Conservation (phyloP, 2,888 invertebrate species). For the Tethea ocularis region DNA sequence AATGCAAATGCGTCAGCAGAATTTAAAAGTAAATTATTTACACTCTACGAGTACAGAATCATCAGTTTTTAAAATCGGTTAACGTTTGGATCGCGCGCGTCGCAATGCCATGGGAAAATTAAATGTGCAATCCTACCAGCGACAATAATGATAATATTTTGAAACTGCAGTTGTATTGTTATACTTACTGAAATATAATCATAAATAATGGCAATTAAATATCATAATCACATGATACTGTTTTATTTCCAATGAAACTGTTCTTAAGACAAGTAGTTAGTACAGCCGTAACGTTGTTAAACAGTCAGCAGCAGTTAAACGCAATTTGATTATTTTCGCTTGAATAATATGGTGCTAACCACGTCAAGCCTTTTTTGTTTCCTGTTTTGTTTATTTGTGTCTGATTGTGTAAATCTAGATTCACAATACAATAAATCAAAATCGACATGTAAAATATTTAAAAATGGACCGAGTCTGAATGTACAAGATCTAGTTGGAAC, state of each 20-base stretch:
- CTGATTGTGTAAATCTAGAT: constrained; percentile 16
- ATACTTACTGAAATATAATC: background rate
- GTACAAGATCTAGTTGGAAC: constrained; percentile 41
- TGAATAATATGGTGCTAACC: background rate
- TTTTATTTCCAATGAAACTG: constrained; percentile 1
- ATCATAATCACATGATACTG: background rate
- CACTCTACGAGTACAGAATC: background rate
- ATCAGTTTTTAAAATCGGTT: background rate
- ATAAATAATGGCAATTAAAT: constrained; percentile 1
- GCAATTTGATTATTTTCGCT: background rate
- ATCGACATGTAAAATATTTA: constrained; percentile 10
- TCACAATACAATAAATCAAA: constrained; percentile 12
- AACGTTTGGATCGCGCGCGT: background rate
- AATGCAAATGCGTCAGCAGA: too few relatives aligned
- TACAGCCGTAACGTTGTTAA: too few relatives aligned
- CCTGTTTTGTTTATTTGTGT: background rate
- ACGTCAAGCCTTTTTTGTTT: background rate
- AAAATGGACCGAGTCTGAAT: constrained; percentile 25
- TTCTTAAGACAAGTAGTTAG: background rate
- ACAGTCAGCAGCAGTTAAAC: too few relatives aligned
- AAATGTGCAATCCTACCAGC: background rate
- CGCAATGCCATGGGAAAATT: background rate
- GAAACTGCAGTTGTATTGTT: constrained; percentile 3
- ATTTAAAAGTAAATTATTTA: too few relatives aligned
- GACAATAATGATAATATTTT: background rate